These are phyloP conservation scores for Megalurothrips usitatus DNA, from an alignment of 2,888 invertebrate species.

Conservation along the genomic window DNA sequence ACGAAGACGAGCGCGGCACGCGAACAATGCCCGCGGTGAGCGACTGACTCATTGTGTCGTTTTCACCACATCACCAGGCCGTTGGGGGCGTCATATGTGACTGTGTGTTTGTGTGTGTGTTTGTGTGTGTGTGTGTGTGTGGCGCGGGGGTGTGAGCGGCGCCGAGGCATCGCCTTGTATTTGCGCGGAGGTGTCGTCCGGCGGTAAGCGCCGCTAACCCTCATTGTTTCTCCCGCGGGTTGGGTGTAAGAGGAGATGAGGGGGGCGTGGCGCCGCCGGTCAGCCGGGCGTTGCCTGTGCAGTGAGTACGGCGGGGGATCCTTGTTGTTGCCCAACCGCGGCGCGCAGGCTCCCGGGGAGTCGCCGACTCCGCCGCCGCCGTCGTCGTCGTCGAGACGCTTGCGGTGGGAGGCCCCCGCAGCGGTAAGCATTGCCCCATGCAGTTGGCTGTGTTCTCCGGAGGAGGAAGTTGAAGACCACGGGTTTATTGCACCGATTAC, in stretches of 20 bases:
- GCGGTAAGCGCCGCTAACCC: neutral
- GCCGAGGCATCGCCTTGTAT: neutral
- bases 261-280: no score
- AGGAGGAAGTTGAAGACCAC: no score
- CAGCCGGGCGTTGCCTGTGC: no score
- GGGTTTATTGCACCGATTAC: no score
- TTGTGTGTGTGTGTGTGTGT: neutral
- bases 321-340: no score
- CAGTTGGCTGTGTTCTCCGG: no score
- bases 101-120: neutral
- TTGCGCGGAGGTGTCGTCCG: neutral
- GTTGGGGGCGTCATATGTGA: neutral
- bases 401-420: neutral
- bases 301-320: no score
- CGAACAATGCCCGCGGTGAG: constrained; percentile 8
- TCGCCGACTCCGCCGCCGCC: neutral
- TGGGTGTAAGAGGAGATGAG: no score
- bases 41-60: constrained; percentile 16
- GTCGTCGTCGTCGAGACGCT: neutral
- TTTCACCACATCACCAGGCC: constrained; percentile 4
- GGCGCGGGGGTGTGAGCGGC: neutral
- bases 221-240: no score
- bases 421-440: neutral
- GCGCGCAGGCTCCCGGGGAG: no score
- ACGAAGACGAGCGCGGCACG: neutral